Conservation (phyloP, 2,797 vertebrate genomes). For the Nannoperca australis region DNA sequence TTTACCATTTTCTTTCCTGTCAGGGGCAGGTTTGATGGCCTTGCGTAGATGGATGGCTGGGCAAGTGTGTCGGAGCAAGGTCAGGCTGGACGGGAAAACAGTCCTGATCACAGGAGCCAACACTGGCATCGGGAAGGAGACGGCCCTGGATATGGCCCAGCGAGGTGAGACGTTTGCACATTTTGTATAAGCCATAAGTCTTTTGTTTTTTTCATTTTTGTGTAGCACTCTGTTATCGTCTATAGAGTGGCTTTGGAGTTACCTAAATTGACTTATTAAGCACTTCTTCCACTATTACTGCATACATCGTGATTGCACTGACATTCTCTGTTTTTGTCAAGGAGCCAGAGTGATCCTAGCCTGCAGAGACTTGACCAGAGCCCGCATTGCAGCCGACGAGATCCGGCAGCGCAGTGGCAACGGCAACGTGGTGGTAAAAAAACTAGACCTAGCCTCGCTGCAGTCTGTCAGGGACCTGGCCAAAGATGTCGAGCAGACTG, state of each 20-base stretch:
- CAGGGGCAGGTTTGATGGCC: constrained; percentile 74
- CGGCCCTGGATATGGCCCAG: constrained; percentile 82
- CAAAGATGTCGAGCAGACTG: constrained; percentile 74
- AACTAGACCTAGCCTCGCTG: constrained; percentile 80
- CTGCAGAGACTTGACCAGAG: constrained; percentile 81
- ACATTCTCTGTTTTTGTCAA: constrained; percentile 21
- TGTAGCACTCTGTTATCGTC: background rate
- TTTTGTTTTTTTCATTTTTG: background rate
- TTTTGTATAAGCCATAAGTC: too few relatives aligned
- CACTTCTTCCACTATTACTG: background rate
- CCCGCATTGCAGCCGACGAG: constrained; percentile 75
- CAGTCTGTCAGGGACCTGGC: constrained; percentile 80
- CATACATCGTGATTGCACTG: background rate
- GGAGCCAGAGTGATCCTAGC: constrained; percentile 85
- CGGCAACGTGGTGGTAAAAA: constrained; percentile 80
- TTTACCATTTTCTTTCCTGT: background rate
- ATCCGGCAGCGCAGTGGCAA: constrained; percentile 81
- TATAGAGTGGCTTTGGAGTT: background rate
- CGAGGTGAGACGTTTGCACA: constrained; percentile 68
- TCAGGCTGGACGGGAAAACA: constrained; percentile 82
- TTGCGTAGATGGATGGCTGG: constrained; percentile 81
- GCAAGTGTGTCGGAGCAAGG: constrained; percentile 77
- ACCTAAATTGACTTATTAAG: background rate
- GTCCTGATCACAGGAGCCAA: constrained; percentile 85
- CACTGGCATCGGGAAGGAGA: constrained; percentile 85